These are phyloP conservation scores for Gephyroberyx darwinii DNA, from an alignment of 2,797 vertebrate species.

Conservation along the genomic window DNA sequence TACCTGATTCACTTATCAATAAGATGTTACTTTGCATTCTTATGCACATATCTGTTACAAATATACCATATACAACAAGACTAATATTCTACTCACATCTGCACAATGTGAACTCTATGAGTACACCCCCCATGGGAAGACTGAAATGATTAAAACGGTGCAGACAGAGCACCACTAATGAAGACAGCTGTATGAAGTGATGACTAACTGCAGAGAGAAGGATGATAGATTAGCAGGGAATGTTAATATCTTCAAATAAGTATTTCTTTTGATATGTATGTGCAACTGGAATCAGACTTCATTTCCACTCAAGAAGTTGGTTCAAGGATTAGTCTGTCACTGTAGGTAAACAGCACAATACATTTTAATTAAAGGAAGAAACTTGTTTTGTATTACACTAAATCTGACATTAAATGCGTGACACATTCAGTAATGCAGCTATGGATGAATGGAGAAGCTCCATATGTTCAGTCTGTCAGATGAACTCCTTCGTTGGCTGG, in stretches of 20 bases:
- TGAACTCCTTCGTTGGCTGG: conserved; percentile 23
- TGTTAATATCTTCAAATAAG: not conserved
- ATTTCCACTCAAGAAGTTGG: conserved; percentile 6
- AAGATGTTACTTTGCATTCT: too few species aligned
- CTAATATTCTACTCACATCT: conserved; percentile 9
- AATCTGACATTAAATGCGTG: conserved; percentile 22
- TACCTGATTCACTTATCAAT: too few species aligned
- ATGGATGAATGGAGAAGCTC: conserved; percentile 24
- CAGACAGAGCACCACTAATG: conserved; percentile 28
- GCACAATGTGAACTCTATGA: conserved; percentile 16
- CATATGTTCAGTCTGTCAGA: conserved; percentile 28
- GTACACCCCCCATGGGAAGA: conserved; percentile 3
- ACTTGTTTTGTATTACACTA: not conserved
- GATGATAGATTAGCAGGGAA: too few species aligned
- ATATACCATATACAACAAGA: conserved; percentile 12
- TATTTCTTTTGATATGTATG: conserved; percentile 26
- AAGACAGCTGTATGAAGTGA: conserved; percentile 19
- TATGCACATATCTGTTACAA: not conserved
- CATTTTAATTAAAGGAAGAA: not conserved
- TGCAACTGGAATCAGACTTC: conserved; percentile 9
- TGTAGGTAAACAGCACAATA: not conserved
- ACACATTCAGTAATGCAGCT: not conserved
- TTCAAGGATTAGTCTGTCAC: conserved; percentile 19
- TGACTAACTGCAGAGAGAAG: not conserved
- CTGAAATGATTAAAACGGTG: conserved; percentile 34